Conservation (phyloP, 2,797 vertebrate genomes). For the Erpetoichthys calabaricus region DNA sequence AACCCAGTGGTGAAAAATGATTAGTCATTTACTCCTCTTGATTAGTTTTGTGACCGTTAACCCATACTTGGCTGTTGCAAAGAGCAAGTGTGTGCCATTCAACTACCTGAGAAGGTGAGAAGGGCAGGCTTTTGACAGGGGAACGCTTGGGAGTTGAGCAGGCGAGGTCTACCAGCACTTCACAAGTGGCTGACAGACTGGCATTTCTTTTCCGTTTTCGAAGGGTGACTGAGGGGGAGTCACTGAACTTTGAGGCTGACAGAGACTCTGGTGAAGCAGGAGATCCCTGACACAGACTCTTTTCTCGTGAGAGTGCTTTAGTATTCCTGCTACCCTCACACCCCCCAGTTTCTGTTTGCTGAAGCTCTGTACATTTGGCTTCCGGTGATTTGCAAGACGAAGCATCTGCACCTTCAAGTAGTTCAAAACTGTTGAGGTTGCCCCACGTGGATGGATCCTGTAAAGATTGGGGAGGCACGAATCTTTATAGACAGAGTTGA, state of each 20-base stretch:
- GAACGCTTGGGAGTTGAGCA: constrained; percentile 61
- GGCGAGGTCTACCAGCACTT: constrained; percentile 50
- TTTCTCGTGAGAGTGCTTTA: constrained; percentile 42
- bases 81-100: constrained; percentile 49
- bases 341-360: constrained; percentile 39
- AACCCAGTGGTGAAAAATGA: constrained; percentile 39
- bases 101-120: constrained; percentile 88
- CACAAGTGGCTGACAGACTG: constrained; percentile 41
- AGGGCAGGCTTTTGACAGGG: constrained; percentile 71
- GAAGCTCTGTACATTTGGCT: constrained; percentile 41
- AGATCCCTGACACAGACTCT: constrained; percentile 36
- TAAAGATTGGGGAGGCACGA: constrained; percentile 55
- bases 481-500: constrained; percentile 47
- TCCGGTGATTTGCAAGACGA: constrained; percentile 42
- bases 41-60: constrained; percentile 64
- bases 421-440: constrained; percentile 62
- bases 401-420: constrained; percentile 53
- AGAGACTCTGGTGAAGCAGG: constrained; percentile 39
- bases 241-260: constrained; percentile 46
- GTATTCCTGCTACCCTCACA: constrained; percentile 36
- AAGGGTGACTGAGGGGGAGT: constrained; percentile 44
- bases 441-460: constrained; percentile 71
- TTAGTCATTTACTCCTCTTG: constrained; percentile 60
- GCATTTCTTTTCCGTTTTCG: constrained; percentile 44
- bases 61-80: constrained; percentile 44